Conservation (phyloP, 1,140 invertebrate species). For the Goniozus legneri region DNA sequence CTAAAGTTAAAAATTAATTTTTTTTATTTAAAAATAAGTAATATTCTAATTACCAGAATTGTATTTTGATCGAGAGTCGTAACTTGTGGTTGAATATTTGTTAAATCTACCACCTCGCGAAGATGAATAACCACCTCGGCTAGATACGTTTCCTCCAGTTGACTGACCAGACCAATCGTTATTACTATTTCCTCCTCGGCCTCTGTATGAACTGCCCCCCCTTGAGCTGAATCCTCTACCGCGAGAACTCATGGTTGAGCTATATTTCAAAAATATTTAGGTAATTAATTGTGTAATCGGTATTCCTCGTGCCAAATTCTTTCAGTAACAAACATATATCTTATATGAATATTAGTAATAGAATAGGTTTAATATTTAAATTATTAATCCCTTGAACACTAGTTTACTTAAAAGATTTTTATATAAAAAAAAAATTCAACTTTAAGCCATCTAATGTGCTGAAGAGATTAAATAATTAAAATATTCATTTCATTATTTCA, state of each 20-base stretch:
- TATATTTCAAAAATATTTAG: constrained; percentile 16
- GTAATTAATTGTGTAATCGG: background rate
- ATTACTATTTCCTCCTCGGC: constrained; percentile 33
- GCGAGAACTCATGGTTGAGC: constrained; percentile 44
- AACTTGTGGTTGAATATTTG: constrained; percentile 41
- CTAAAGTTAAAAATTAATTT: constrained; percentile 5
- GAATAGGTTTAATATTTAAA: background rate
- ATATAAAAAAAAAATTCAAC: background rate
- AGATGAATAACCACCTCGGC: constrained; percentile 40
- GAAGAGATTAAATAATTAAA: background rate
- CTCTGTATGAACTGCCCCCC: constrained; percentile 42
- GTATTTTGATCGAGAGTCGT: constrained; percentile 47
- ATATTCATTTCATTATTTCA: constrained; percentile 3
- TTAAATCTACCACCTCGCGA: constrained; percentile 43
- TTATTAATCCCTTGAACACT: background rate
- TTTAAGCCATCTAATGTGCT: background rate
- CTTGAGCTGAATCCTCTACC: constrained; percentile 47
- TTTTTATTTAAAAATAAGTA: constrained; percentile 1
- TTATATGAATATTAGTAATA: background rate
- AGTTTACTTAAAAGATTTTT: background rate
- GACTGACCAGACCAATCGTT: constrained; percentile 34
- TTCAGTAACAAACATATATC: background rate
- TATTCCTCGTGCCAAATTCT: background rate
- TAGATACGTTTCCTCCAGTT: constrained; percentile 26
- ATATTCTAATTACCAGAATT: constrained; percentile 33